Evolutionary conservation across 2,797 vertebrate species (phyloP), one percentile per base, ranked within the genome.

Genomic region (Premnoplex brunnescens): DNA sequence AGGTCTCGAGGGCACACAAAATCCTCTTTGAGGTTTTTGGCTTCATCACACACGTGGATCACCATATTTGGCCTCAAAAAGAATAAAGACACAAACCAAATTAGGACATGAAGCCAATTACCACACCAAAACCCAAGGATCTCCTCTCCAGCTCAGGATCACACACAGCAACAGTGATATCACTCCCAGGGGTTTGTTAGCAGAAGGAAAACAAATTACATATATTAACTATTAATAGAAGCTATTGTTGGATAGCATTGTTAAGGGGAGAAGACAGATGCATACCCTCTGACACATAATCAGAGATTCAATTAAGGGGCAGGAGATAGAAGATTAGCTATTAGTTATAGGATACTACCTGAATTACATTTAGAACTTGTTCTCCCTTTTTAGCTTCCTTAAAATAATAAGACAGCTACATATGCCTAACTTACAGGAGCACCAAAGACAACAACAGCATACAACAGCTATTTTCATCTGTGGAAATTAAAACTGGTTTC

Each of bases 21-120:
- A 97, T 99, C 99, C 98, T 99, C 99, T 97, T 99, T 99, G 92
- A 99, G 98, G 97, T 99, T 99, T 97, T 99, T 99, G 68, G 99
- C 98, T 98, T 99, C 99, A 7, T 99, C 99, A 2, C 99, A 99
- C 86, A 99, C 99, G 15, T 99, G 99, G 97, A 99, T 99, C 96
- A 99, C 99, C 99, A 99, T 99, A 95, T 99, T 99, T 22, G 98
- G 99, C 97, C 99, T 99, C 97, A 73, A 95, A 97, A 96, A 94
- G 32, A 91, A 88, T 96, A 63, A 81, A 88, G 13, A 26, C 89
- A 94, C 60, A 91, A 87, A 94, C 67, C 20, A 77, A 95, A 58
- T 96, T 78, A 92, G 81, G 87, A 91, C 60, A 12, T 4, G n/a
- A 46, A 92, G 32, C 7, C 30, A 90, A 74, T n/a, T 15, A 75